phyloP scores from a whole-genome alignment of 2,888 invertebrate species.

The Caenorhabditis japonica region DNA sequence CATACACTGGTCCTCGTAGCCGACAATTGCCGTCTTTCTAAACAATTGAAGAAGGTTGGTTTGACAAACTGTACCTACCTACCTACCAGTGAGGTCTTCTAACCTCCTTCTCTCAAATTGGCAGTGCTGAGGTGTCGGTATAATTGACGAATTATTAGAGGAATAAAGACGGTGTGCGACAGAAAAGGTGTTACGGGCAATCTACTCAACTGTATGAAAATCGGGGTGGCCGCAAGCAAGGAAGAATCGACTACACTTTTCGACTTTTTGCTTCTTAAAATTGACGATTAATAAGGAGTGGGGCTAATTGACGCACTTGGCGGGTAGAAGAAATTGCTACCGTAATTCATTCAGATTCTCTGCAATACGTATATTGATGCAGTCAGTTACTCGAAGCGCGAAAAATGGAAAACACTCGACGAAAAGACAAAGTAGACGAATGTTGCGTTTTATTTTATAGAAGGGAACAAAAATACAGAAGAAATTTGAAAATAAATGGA shows the following conservation, averaged over 20 bases:
- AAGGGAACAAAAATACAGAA: conserved; percentile 20
- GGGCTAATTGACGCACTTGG: conserved; percentile 46
- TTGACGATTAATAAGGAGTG: conserved; percentile 34
- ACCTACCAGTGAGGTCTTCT: conserved; percentile 12
- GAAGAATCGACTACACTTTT: conserved; percentile 11
- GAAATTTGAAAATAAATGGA: background rate
- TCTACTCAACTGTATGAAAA: conserved; percentile 52
- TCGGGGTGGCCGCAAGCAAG: conserved; percentile 11
- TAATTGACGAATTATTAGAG: conserved; percentile 54
- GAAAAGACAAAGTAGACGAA: conserved; percentile 10
- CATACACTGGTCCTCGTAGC: background rate
- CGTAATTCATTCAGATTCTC: conserved; percentile 29
- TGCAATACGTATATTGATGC: conserved; percentile 8
- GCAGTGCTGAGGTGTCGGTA: conserved; percentile 43
- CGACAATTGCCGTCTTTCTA: conserved; percentile 40
- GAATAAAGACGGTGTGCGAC: conserved; percentile 21
- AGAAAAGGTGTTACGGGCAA: conserved; percentile 52
- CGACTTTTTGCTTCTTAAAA: conserved; percentile 45
- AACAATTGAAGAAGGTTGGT: conserved; percentile 45
- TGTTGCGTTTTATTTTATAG: conserved; percentile 30
- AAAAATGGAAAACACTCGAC: conserved; percentile 42
- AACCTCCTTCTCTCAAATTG: conserved; percentile 49
- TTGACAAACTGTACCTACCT: conserved; percentile 42
- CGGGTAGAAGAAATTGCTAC: conserved; percentile 23
- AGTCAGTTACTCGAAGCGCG: conserved; percentile 38